A percentile compares a stretch with the other conserved stretches of the same genome.
These are phyloP conservation scores for Tupiocoris notatus DNA, from an alignment of 2,888 invertebrate species.

Conservation along the genomic window DNA sequence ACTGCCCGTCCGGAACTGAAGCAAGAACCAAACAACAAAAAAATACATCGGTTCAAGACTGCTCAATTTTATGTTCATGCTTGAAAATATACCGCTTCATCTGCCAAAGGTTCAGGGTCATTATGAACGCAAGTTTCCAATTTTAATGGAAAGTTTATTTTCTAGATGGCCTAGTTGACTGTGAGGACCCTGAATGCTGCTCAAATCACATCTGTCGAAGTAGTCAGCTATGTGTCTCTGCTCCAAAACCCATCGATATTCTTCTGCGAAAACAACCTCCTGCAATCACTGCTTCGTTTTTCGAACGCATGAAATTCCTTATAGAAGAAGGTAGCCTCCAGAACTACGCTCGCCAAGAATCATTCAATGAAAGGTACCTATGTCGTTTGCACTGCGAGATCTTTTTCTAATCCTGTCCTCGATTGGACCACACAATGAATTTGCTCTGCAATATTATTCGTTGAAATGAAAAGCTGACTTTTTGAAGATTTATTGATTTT, in stretches of 20 bases:
- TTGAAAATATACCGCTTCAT: no score
- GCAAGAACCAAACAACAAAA: no score
- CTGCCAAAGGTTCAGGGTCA: no score
- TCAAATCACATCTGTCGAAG: slow-evolving; percentile 75
- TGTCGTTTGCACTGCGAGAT: neutral
- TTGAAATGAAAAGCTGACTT: no score
- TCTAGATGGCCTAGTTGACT: slow-evolving; percentile 96
- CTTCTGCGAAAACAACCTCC: slow-evolving; percentile 93
- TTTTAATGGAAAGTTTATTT: no score
- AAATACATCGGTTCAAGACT: no score
- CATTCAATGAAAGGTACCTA: slow-evolving; percentile 92
- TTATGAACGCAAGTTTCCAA: no score
- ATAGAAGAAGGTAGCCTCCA: slow-evolving; percentile 98
- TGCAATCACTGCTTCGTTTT: slow-evolving; percentile 95
- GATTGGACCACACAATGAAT: neutral
- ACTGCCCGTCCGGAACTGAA: no score
- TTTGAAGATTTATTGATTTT: no score
- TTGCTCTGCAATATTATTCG: neutral
- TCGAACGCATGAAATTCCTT: slow-evolving; percentile 96
- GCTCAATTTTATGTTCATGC: no score
- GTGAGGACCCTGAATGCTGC: slow-evolving; percentile 98
- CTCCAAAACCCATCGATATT: slow-evolving; percentile 94
- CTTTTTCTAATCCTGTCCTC: neutral
- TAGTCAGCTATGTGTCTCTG: slow-evolving; percentile 88
- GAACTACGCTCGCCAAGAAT: slow-evolving; percentile 92